Evolutionary conservation across 92 coral and sea anemone species (phyloP), one percentile per base, ranked within the genome.

Genomic region (Palythoa caribaeorum): DNA sequence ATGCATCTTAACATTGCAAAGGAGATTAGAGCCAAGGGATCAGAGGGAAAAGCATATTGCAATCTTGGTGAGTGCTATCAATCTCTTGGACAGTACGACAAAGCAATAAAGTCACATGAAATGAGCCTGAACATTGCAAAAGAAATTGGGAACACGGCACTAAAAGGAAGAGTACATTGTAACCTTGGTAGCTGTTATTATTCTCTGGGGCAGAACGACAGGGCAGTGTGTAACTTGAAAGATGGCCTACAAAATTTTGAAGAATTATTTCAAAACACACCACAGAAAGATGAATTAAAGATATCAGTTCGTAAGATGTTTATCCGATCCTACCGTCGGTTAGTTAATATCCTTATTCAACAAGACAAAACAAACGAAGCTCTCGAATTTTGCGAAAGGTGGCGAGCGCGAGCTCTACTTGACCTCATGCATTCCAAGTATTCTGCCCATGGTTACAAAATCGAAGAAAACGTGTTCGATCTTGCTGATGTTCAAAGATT

Each of bases 331-430:
- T 39, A 72, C 38, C 17, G 48, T 13, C 11, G 0, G 9, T 15
- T 72, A n/a, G 50, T 39, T 2, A 15, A 14, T 11, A 2, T 5
- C 15, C 48, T 72, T 72, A n/a, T 17, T 66, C 3, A 66, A 20
- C 36, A 14, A 66, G 13, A 66, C 38, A 7, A 66, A 66, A 14
- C 38, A 66, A 20, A 66, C 72, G 72, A 66, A 20, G 72, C 72
- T 12, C 72, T 66, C 7, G 1, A 14, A 1, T 66, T 66, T 66
- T 20, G 20, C 36, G 72, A 66, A n/a, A 66, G 19, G 19, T 5
- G 37, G 20, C 72, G 72, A 20, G 72, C 72, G 72, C 72, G 19
- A 66, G 72, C 72, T 66, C 72, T 66, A 21, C 10, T 71, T 38
- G 36, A 37, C 36, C 76, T 71, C 47, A 71, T 71, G 76, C 76